Base-by-base conservation (phyloP, 2,797 vertebrate genomes). In the Mus minutoides region DNA sequence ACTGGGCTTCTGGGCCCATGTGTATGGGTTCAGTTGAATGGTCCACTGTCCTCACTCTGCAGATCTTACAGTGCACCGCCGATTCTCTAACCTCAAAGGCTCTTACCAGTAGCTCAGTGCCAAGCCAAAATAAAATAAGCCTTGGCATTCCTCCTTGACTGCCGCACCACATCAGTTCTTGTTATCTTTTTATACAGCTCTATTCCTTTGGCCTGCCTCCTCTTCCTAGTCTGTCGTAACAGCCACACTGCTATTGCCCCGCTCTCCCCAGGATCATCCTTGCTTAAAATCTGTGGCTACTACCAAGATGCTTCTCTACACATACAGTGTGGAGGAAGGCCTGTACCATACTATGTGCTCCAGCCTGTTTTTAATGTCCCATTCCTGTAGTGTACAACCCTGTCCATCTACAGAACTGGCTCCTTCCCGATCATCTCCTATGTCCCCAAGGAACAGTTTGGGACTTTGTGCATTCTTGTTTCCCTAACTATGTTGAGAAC, bases 371-470 rank as follows among this genome's bases (percentile, higher is more conserved):
- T 10, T 3, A 46, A 31, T 31, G 40, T 9, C 60, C 75, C 14
- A 0, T 62, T 24, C n/a, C n/a, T 13, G 8, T 67, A 29, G 11
- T 34, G 88, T 49, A 49, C 21, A 58, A 64, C 17, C 7, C 4
- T 0, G 60, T 40, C 52, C 26, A 22, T n/a, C 83, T 52, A 21
- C 71, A 11, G 13, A 13, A 31, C 40, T 21, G 26, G 40, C 13
- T n/a, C 67, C 46, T 11, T 17, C 22, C 34, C n/a, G 29, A 14
- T 9, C 67, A 21, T 58, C 85, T 56, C 34, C 52, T 1, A 6
- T 26, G 0, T 3, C 37, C 54, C 34, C n/a, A 6, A 12, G 2
- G 8, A 6, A 21, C 22, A n/a, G 1, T 29, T n/a, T 4, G 76
- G 56, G 37, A 9, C 26, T 21, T 26, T 49, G 1, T 7, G 13